Evolutionary conservation across 1,140 invertebrate genomes (phyloP), one percentile per base, ranked within the genome.

Genomic region (Temnothorax nylanderi): DNA sequence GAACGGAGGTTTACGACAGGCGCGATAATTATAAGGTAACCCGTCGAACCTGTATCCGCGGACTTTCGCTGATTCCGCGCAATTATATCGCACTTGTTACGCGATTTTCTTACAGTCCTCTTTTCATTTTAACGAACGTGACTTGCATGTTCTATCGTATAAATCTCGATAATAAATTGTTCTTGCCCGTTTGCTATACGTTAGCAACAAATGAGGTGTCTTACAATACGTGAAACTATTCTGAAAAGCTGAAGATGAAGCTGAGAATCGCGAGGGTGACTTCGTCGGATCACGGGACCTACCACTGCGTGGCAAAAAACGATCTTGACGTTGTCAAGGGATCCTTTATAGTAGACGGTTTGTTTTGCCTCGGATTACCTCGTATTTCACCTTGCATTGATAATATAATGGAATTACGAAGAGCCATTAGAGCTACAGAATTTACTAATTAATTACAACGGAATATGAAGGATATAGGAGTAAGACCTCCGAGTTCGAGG

Each of bases 241-340:
- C 5, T 47, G 6, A 84, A 84, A 84, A 96, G 95, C 90, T 96
- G 71, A 96, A 96, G 91, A 98, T 98, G 97, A 96, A 96, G 56
- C 93, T 99, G 54, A 98, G 97, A 74, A 97, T 99, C 34, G 97
- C 96, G 0, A 96, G 96, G 69, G 94, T 98, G 32, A 95, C 95
- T 32, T 93, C 95, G 16, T 92, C 96, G 54, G 98, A 99, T 96
- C 93, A 96, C 82, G 96, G 97, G 13, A 95, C 96, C 56, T 99
- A 98, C 93, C 96, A 97, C 90, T 99, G 98, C 92, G 96, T 98
- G 60, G 97, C 97, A 34, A 98, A 98, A 92, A 99, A 99, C 94
- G 97, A 97, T 88, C 94, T 98, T 5, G 97, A 97, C 91, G 96
- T 96, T 5, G 97, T 97, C 13, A 97, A 97, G 92, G 98, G 98